Evolutionary conservation across 2,888 invertebrate species (phyloP).

Genomic region (Orthosia incerta): DNA sequence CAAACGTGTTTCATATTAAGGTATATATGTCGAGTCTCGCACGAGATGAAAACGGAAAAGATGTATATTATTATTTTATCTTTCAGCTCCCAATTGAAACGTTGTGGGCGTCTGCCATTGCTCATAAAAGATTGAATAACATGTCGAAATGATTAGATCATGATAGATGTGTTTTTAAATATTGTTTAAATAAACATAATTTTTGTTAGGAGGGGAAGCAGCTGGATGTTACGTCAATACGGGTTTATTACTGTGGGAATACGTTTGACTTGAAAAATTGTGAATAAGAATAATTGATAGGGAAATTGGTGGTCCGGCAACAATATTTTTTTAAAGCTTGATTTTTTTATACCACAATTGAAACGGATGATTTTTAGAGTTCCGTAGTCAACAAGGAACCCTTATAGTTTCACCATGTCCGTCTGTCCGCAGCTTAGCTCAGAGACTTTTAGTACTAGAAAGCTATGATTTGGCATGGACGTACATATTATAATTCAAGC

Average conservation of each 20-base stretch:
- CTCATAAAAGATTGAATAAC: conserved; percentile 48
- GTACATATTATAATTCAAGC: no score
- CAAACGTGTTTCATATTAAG: conserved; percentile 4
- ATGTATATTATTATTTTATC: conserved; percentile 49
- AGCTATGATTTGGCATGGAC: no score
- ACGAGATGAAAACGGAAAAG: conserved; percentile 14
- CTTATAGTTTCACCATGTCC: no score
- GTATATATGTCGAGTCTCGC: conserved; percentile 16
- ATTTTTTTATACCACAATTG: no score
- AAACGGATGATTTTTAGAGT: no score
- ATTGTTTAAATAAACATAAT: conserved; percentile 51
- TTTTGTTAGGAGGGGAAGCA: conserved; percentile 20
- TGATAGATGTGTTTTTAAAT: conserved; percentile 58
- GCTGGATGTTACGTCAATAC: conserved; percentile 32
- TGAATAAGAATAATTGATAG: background rate
- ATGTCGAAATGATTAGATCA: conserved; percentile 36
- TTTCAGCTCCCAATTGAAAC: conserved; percentile 36
- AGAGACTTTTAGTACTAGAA: no score
- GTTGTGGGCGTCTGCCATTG: conserved; percentile 24
- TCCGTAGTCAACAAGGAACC: no score
- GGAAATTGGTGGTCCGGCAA: no score
- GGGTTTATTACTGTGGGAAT: background rate
- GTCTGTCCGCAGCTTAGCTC: no score
- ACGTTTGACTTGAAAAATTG: background rate
- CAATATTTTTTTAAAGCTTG: no score